phyloP scores from a whole-genome alignment of 2,797 vertebrate genomes.

The Falco concolor region DNA sequence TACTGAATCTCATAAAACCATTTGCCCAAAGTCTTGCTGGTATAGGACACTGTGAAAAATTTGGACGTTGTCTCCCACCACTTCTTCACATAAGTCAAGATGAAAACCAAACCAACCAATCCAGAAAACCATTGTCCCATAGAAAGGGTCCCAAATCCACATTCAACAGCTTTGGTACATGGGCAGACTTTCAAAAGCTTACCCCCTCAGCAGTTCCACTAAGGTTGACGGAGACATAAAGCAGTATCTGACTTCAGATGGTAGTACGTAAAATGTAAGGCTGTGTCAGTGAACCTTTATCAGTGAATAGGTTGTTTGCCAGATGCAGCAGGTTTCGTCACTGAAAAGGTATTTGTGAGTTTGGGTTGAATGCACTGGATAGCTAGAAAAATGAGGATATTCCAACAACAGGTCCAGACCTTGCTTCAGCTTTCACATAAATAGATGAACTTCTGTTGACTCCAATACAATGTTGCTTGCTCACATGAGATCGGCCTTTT shows the following conservation, averaged over 20 bases:
- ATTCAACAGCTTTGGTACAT: not conserved
- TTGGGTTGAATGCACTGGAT: not conserved
- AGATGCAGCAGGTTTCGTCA: not conserved
- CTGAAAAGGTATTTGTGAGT: not conserved
- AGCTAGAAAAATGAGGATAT: not conserved
- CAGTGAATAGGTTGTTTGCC: not conserved
- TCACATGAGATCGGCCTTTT: not conserved
- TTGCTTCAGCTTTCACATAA: not conserved
- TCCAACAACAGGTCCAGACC: not conserved
- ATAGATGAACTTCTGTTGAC: constrained; percentile 27
- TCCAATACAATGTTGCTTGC: not conserved
- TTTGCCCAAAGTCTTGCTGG: not conserved
- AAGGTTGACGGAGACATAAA: not conserved
- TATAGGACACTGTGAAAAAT: not conserved
- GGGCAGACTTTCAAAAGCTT: not conserved
- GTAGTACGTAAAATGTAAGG: not conserved
- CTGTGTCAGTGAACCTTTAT: not conserved
- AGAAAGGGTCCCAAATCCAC: not conserved
- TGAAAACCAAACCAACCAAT: not conserved
- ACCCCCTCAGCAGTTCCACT: not conserved
- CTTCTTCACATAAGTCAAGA: not conserved
- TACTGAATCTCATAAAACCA: not conserved
- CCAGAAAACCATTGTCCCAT: not conserved
- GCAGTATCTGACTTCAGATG: not conserved
- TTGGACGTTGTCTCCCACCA: not conserved